These are phyloP conservation scores for Chrysaora quinquecirrha DNA, from an alignment of 30 jellyfish, hydroid and myxozoan species.

Conservation along the genomic window DNA sequence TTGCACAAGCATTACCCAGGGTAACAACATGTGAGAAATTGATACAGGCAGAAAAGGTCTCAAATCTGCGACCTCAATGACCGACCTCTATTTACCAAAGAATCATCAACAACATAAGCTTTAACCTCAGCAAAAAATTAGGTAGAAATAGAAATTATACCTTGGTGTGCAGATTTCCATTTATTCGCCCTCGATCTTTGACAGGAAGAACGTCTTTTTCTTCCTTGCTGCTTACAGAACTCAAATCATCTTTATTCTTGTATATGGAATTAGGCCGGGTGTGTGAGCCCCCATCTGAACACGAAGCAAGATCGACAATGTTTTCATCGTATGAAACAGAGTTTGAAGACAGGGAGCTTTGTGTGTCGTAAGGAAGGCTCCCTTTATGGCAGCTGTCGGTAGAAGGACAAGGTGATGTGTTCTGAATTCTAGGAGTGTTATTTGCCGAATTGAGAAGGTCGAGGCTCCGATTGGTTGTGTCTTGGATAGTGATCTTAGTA, in stretches of 20 bases:
- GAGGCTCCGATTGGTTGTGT: conserved; percentile 17
- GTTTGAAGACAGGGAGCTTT: conserved; percentile 37
- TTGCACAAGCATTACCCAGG: no score
- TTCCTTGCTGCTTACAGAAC: conserved; percentile 24
- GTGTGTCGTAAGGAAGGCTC: not conserved
- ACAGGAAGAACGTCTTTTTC: not conserved
- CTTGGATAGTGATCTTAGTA: conserved; percentile 47
- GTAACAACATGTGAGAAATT: no score
- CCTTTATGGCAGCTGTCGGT: not conserved
- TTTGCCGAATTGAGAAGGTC: not conserved
- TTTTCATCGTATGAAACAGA: conserved; percentile 57
- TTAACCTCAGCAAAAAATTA: no score
- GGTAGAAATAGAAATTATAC: no score
- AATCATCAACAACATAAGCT: no score
- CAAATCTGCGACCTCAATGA: no score
- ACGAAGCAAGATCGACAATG: conserved; percentile 46
- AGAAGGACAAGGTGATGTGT: not conserved
- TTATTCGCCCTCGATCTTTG: not conserved
- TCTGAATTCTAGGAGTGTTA: not conserved
- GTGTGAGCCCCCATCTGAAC: conserved; percentile 59
- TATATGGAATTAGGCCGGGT: conserved; percentile 49
- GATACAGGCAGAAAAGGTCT: no score
- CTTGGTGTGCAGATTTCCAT: not conserved
- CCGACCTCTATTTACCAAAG: no score
- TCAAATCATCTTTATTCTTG: conserved; percentile 21